Evolutionary conservation across 92 coral and sea anemone species (phyloP).

Genomic region (Phymanthus crucifer): DNA sequence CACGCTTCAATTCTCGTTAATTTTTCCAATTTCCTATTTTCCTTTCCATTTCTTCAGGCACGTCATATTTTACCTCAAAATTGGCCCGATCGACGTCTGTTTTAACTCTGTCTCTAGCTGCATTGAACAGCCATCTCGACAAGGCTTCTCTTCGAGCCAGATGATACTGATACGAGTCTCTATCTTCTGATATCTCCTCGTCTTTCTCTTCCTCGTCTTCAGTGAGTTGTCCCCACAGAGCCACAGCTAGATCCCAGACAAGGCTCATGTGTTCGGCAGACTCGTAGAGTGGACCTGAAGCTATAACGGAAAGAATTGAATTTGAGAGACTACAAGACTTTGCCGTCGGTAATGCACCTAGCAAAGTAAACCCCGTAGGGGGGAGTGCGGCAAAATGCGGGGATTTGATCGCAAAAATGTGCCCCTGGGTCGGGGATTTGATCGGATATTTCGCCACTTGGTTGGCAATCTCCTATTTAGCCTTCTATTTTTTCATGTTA

Average conservation of each 20-base stretch:
- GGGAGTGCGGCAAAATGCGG: no score
- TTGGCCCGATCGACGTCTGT: slow-evolving; percentile 77
- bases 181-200: slow-evolving; percentile 33
- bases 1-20: no score
- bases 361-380: no score
- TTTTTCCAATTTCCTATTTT: no score
- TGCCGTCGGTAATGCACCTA: neutral
- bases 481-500: no score
- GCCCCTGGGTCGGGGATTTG: no score
- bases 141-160: slow-evolving; percentile 80
- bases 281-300: slow-evolving; percentile 68
- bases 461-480: no score
- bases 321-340: neutral
- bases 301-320: slow-evolving; percentile 20
- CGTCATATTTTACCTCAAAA: slow-evolving; percentile 64
- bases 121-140: slow-evolving; percentile 81
- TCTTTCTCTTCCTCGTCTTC: slow-evolving; percentile 45
- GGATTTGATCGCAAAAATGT: no score
- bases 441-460: no score
- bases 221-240: slow-evolving; percentile 85
- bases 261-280: slow-evolving; percentile 71
- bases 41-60: neutral
- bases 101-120: slow-evolving; percentile 65
- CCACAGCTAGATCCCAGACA: slow-evolving; percentile 90
- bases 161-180: slow-evolving; percentile 60